Percentiles rank a stretch among this genome's conserved stretches.
Conservation (phyloP, 2,888 invertebrate species). For the Siphonodentalium dalli region DNA sequence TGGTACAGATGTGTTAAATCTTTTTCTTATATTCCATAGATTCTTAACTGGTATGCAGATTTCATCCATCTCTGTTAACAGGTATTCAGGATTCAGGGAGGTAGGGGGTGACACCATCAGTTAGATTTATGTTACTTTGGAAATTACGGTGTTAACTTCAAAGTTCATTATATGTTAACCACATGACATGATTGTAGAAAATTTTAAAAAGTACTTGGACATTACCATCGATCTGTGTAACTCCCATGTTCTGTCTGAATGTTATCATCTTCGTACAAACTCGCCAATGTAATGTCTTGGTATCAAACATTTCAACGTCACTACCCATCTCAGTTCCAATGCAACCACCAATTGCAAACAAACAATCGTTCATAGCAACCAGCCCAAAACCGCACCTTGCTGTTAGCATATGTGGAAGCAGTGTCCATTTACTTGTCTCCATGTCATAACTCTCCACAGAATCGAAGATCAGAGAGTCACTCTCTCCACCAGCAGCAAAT, state of each 20-base stretch:
- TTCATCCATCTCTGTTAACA: no score
- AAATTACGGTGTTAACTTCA: no score
- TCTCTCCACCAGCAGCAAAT: conserved; percentile 88
- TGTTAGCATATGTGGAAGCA: conserved; percentile 68
- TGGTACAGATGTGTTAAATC: no score
- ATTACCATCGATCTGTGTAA: conserved; percentile 80
- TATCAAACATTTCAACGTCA: conserved; percentile 87
- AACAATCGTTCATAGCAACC: conserved; percentile 80
- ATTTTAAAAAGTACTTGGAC: no score
- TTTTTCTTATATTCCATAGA: no score
- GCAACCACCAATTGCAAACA: conserved; percentile 93
- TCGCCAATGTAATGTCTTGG: conserved; percentile 79
- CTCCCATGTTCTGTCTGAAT: conserved; percentile 90
- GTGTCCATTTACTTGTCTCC: conserved; percentile 66
- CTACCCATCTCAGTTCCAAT: conserved; percentile 89
- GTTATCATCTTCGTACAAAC: conserved; percentile 81
- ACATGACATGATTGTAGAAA: no score
- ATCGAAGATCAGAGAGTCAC: conserved; percentile 80
- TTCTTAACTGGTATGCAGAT: no score
- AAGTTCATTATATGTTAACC: no score
- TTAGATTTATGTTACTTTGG: no score
- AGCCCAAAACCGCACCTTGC: conserved; percentile 85
- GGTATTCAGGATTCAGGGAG: no score
- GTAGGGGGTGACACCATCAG: no score
- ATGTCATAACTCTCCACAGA: conserved; percentile 60